phyloP scores from a whole-genome alignment of 2,888 invertebrate species.

The Argyra leucocephala region DNA sequence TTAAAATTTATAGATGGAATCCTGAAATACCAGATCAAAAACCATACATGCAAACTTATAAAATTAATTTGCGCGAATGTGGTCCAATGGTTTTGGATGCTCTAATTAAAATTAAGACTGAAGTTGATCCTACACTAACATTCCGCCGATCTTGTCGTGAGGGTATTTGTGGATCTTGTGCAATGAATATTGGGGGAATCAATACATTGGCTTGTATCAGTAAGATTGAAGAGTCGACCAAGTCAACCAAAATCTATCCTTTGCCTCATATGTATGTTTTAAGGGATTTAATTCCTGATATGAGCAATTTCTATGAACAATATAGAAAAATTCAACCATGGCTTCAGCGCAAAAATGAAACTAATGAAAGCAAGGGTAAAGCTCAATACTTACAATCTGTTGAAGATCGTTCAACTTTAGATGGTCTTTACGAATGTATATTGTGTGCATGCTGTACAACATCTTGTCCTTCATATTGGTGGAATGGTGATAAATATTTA shows the following conservation, averaged over 20 bases:
- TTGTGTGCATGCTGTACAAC: conserved; percentile 96
- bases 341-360: conserved; percentile 69
- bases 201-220: conserved; percentile 97
- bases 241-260: conserved; percentile 81
- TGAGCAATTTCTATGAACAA: conserved; percentile 92
- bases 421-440: conserved; percentile 95
- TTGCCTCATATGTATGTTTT: conserved; percentile 99
- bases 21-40: conserved; percentile 78
- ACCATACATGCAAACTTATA: conserved; percentile 58
- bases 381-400: conserved; percentile 79
- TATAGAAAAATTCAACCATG: conserved; percentile 93
- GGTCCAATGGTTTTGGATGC: conserved; percentile 97
- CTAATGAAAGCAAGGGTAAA: conserved; percentile 55
- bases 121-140: conserved; percentile 87
- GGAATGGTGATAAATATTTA: conserved; percentile 95
- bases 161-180: conserved; percentile 96
- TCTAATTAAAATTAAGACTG: conserved; percentile 92
- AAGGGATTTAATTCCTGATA: conserved; percentile 88
- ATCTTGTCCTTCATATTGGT: conserved; percentile 97
- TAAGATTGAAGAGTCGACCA: conserved; percentile 75
- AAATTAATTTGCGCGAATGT: conserved; percentile 72
- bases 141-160: conserved; percentile 95
- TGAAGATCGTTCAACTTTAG: conserved; percentile 85
- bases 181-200: conserved; percentile 96
- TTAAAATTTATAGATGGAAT: conserved; percentile 80